Base-by-base conservation (phyloP, 2,888 invertebrate species). In the Nymphalis polychloros region DNA sequence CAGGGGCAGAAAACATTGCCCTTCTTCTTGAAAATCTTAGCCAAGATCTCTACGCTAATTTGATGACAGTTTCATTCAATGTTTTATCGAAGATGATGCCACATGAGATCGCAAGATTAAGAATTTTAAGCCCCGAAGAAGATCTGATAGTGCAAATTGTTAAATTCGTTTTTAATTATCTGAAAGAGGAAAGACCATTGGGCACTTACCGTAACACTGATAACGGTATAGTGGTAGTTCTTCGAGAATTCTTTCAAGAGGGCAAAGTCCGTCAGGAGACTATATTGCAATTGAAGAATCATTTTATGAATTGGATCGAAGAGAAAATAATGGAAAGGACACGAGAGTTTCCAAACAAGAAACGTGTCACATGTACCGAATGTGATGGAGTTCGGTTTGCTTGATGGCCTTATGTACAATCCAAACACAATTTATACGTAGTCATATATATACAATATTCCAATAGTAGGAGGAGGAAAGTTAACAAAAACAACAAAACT, bases 181-280 rank as follows among this genome's bases (percentile, higher is more conserved):
- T 93, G 82, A 90, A 88, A 75, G 85, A 85, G 6, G 41, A 87
- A 41, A 81, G 89, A 65, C 91, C 91, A 5, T 72, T 92, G 0
- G 92, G 92, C 0, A 87, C 89, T 0, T 79, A 81, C 67, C 70
- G 76, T 1, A 80, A 86, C 1, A 77, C 75, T 0, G 92, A 93
- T 65, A 87, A 87, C 47, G 84, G 86, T 3, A 88, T 92, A n/a
- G 67, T 84, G 0, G 77, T 86, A 17, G 82, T 90, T 1, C 68
- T 93, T 10, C 88, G 84, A 70, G 88, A 90, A 70, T 92, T 92
- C 74, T 92, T 93, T 78, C 89, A 90, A 76, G 87, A 92, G 20
- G 93, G 93, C 0, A 74, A 80, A 0, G 80, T 93, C 6, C 81
- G 86, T 8, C 84, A 85, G 67, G 87, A 88, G 0, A 89, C 88